Base-by-base conservation (phyloP, 2,888 invertebrate genomes). In the Tinea pellionella region DNA sequence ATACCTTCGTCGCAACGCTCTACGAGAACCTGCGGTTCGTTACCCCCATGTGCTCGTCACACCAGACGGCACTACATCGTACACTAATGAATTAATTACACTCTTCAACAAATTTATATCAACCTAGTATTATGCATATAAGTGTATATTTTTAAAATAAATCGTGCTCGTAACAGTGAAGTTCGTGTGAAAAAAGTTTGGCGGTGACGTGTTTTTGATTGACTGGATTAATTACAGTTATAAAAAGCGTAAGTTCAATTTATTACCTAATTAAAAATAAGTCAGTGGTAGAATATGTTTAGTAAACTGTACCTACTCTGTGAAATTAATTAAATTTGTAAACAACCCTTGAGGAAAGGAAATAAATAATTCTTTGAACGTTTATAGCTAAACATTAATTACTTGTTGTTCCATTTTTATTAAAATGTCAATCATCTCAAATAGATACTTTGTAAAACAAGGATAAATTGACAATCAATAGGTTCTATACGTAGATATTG, bases 111-210 rank as follows among this genome's bases (percentile, higher is more conserved):
- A 4, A 47, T 16, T 47, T 47, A 16, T 9, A 16, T 16, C 16
- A 47, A 8, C 9, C 47, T 47, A 13, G 1, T 18, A 18, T 42
- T 2, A 42, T n/a, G 42, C 8, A 42, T 42, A 42, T 12, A 9
- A 37, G 37, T 37, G 37, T 37, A 37, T 6, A 9, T 37, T 37
- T 37, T 12, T 37, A n/a, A n/a, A 37, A n/a, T n/a, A 37, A 37
- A 9, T 37, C 9, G 37, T 37, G 37, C n/a, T 15, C 2, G 47
- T 47, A 15, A 47, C 9, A 47, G 47, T 47, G 47, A 16, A 47
- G 13, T n/a, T 47, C 47, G 47, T 47, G 47, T 47, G 47, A 47
- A 47, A 37, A 37, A 47, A 47, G 47, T 47, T 47, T 16, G 13
- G 13, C 47, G 13, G 47, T 47, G 15, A 16, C 37, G 37, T 47